Base-by-base conservation (phyloP, 2,113 vertebrate genomes). In the Nesoenas mayeri region DNA sequence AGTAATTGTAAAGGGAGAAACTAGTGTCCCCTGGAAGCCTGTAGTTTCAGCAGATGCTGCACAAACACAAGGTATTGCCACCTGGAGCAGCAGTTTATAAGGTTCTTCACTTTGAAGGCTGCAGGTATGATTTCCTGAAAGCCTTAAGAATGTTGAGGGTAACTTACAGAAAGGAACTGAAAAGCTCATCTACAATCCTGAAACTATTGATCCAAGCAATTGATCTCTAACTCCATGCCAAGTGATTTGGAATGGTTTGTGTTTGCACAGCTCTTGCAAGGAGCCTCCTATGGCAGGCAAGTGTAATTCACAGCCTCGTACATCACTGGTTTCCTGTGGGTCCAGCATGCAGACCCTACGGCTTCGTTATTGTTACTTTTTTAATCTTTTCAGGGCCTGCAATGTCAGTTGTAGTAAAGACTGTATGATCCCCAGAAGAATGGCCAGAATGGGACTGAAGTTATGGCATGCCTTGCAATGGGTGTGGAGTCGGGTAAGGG, bases 241-340 rank as follows among this genome's bases (percentile, higher is more conserved):
- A 36, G 36, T 11, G 4, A 9, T 81, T 53, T 65, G 11, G 12
- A 84, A 31, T 12, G 5, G 20, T 32, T 48, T 7, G 6, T 0
- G 0, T 48, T 70, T 0, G 0, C 11, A 9, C 5, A 10, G 11
- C 16, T 64, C 9, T 78, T 70, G n/a, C 13, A 18, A 2, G 26
- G 16, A 13, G 3, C 6, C 15, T 66, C 15, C 28, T 26, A 28
- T 15, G 12, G 12, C 21, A 53, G 26, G 28, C 6, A 32, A 32
- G 18, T 6, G 40, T 10, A 8, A 42, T 38, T 87, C 47, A 65
- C 4, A 72, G 15, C 22, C 29, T 65, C 38, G 14, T 7, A 40
- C 25, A 54, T 50, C 12, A n/a, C 10, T 21, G 6, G 1, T 40
- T 85, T 60, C 11, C 25, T 85, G 16, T 58, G 44, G 2, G 14